phyloP scores from a whole-genome alignment of 2,113 vertebrate genomes.

The Misgurnus mizolepis region DNA sequence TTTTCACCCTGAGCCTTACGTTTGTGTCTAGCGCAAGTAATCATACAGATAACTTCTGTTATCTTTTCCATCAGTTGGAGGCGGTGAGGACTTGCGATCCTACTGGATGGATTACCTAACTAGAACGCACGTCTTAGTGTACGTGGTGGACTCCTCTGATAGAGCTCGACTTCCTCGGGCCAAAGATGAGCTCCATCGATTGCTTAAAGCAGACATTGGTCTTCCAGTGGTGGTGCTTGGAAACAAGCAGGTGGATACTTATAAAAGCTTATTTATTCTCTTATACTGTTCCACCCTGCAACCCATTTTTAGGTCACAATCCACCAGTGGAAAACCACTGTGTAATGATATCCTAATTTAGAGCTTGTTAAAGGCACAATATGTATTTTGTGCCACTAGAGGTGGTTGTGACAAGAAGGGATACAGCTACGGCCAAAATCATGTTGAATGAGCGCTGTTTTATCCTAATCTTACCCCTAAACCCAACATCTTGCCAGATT shows the following conservation, averaged over 20 bases:
- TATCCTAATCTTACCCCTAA: too few relatives aligned
- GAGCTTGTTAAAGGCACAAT: too few relatives aligned
- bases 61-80: constrained; percentile 73
- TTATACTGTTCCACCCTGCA: too few relatives aligned
- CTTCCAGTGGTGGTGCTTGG: constrained; percentile 85
- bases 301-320: too few relatives aligned
- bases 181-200: constrained; percentile 81
- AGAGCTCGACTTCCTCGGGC: constrained; percentile 76
- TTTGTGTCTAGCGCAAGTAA: constrained; percentile 1
- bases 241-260: constrained; percentile 84
- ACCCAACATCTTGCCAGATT: too few relatives aligned
- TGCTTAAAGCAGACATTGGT: constrained; percentile 74
- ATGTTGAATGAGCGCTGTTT: too few relatives aligned
- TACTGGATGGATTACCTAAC: constrained; percentile 89
- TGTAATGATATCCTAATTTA: too few relatives aligned
- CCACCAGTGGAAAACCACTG: too few relatives aligned
- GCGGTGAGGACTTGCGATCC: constrained; percentile 80
- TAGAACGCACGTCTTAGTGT: constrained; percentile 84
- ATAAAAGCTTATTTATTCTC: too few relatives aligned
- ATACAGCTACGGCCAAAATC: too few relatives aligned
- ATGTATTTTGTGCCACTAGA: too few relatives aligned
- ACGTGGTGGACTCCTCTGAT: constrained; percentile 87
- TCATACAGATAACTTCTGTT: neutral
- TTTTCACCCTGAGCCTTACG: neutral
- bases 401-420: too few relatives aligned